Evolutionary conservation across 2,888 invertebrate genomes (phyloP).

Genomic region (Melanophora roralis): DNA sequence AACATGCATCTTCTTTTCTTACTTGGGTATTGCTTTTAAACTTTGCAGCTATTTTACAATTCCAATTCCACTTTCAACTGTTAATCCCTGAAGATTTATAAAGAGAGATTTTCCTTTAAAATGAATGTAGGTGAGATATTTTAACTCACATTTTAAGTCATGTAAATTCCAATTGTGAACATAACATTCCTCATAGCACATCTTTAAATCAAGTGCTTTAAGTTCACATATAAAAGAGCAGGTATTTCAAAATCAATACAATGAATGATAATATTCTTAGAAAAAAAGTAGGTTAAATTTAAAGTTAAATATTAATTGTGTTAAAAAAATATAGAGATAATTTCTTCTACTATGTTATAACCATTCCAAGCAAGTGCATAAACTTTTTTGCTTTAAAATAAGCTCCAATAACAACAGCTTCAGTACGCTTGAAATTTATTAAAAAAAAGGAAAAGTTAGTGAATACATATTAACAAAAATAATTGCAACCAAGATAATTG

Average conservation of each 20-base stretch:
- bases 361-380: neutral
- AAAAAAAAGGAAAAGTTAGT: neutral
- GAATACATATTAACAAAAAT: neutral
- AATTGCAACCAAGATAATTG: neutral
- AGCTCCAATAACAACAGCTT: constrained; percentile 38
- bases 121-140: neutral
- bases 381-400: constrained; percentile 35
- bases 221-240: neutral
- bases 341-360: no score
- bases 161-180: constrained; percentile 14
- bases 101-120: neutral
- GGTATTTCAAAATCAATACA: constrained; percentile 1
- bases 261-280: constrained; percentile 9
- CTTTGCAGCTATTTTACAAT: neutral
- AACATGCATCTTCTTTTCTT: neutral
- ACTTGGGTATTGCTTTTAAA: neutral
- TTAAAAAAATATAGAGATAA: no score
- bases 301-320: constrained; percentile 11
- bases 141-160: neutral
- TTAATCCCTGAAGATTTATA: neutral
- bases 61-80: neutral
- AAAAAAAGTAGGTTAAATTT: constrained; percentile 38
- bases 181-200: neutral
- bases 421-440: constrained; percentile 41
- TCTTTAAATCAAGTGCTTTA: neutral